Conservation (phyloP, 2,888 invertebrate species). For the Dendrolimus pini region DNA sequence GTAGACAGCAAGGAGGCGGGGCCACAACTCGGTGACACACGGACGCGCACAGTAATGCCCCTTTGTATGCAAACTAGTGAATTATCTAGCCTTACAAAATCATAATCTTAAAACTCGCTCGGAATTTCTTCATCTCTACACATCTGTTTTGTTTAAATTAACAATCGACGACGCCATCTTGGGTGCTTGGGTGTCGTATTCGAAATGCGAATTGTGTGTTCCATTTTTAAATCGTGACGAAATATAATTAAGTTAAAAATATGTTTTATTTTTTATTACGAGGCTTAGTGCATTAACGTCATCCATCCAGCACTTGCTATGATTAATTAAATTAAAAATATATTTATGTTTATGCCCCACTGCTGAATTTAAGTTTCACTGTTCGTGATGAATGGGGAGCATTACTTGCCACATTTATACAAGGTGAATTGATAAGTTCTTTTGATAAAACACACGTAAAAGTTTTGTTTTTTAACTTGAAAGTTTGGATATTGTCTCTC, state of each 20-base stretch:
- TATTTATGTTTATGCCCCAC: no score
- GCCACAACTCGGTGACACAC: slow-evolving; percentile 59
- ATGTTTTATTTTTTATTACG: background rate
- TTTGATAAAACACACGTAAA: no score
- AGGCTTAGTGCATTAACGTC: no score
- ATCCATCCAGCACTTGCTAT: no score
- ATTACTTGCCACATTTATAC: no score
- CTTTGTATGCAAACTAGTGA: slow-evolving; percentile 75
- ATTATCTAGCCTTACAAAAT: slow-evolving; percentile 74
- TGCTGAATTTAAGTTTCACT: no score
- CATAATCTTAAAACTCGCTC: slow-evolving; percentile 71
- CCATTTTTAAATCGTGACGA: background rate
- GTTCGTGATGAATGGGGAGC: no score
- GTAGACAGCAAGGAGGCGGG: slow-evolving; percentile 73
- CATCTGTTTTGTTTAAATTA: slow-evolving; percentile 39
- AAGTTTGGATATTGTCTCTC: no score
- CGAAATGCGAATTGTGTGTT: background rate
- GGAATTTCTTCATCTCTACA: slow-evolving; percentile 68
- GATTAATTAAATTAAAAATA: no score
- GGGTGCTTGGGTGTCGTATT: slow-evolving; percentile 21
- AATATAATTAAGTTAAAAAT: background rate
- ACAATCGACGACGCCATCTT: slow-evolving; percentile 24
- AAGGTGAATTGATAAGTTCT: no score
- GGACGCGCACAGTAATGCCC: slow-evolving; percentile 69
- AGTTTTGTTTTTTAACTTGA: no score